A percentile compares a stretch with the other conserved stretches of the same genome.
These are phyloP conservation scores for Fissipunctia ypsillon DNA, from an alignment of 2,888 invertebrate species.

Conservation along the genomic window DNA sequence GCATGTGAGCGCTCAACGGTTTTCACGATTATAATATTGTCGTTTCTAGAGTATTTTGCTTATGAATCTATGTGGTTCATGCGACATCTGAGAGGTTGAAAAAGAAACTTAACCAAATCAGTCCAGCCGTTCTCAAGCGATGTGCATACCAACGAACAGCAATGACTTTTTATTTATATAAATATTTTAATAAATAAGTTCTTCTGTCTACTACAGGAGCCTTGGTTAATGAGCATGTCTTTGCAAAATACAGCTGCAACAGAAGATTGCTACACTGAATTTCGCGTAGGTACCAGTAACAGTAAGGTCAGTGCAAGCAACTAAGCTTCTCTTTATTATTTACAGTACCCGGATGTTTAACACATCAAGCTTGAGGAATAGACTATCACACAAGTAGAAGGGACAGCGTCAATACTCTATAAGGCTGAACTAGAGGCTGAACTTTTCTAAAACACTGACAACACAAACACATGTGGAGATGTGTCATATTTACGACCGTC, in stretches of 20 bases:
- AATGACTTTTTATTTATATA: too few relatives aligned
- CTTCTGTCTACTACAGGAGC: background rate
- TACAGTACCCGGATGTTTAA: too few relatives aligned
- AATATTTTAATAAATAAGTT: background rate
- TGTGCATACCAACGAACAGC: background rate
- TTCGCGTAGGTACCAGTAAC: background rate
- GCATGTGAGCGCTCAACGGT: too few relatives aligned
- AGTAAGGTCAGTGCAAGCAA: background rate
- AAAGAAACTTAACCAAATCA: background rate
- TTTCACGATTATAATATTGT: too few relatives aligned
- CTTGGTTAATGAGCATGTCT: background rate
- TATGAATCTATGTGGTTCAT: too few relatives aligned
- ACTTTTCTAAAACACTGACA: too few relatives aligned
- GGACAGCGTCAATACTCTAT: too few relatives aligned
- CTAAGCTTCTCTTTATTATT: background rate
- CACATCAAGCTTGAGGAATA: background rate
- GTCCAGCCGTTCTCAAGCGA: background rate
- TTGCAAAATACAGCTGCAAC: background rate
- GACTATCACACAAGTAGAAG: background rate
- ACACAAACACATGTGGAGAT: too few relatives aligned
- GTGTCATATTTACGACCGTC: background rate
- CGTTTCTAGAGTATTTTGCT: too few relatives aligned
- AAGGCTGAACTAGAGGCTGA: background rate
- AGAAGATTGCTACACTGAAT: background rate
- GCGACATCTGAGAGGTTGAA: too few relatives aligned